phyloP scores from a whole-genome alignment of 53 echinoderm and acorn worm species.

The Astropecten irregularis region DNA sequence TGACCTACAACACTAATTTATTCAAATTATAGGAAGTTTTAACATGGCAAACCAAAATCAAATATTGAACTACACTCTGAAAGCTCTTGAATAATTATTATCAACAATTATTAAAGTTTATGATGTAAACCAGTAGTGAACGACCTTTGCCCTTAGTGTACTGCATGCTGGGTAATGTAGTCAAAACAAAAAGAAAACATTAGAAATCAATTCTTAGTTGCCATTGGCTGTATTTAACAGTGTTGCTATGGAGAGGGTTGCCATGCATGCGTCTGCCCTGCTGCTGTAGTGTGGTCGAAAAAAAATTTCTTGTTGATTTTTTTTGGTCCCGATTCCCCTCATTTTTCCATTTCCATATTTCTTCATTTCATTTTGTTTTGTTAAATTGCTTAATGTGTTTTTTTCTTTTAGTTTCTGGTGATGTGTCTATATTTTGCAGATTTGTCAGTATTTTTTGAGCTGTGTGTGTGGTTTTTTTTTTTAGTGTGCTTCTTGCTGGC shows the following conservation, averaged over 20 bases:
- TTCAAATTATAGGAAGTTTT: background rate
- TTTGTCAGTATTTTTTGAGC: background rate
- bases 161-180: slow-evolving; percentile 62
- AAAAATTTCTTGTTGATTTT: background rate
- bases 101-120: too few species aligned
- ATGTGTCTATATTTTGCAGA: background rate
- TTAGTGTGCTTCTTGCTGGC: background rate
- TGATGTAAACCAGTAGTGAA: too few species aligned
- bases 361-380: background rate
- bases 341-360: slow-evolving; percentile 9
- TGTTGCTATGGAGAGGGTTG: slow-evolving; percentile 56
- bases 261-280: slow-evolving; percentile 57
- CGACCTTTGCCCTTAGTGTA: slow-evolving; percentile 47
- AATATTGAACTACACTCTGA: background rate
- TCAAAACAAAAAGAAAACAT: background rate
- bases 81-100: background rate
- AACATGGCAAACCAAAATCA: too few species aligned
- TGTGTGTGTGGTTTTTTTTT: background rate
- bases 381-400: background rate
- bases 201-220: slow-evolving; percentile 51
- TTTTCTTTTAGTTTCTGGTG: background rate
- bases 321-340: background rate
- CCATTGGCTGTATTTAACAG: slow-evolving; percentile 25
- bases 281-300: slow-evolving; percentile 43
- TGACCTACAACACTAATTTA: background rate